Base-by-base conservation (phyloP, 2,113 vertebrate genomes). In the Mesoclemmys tuberculata region DNA sequence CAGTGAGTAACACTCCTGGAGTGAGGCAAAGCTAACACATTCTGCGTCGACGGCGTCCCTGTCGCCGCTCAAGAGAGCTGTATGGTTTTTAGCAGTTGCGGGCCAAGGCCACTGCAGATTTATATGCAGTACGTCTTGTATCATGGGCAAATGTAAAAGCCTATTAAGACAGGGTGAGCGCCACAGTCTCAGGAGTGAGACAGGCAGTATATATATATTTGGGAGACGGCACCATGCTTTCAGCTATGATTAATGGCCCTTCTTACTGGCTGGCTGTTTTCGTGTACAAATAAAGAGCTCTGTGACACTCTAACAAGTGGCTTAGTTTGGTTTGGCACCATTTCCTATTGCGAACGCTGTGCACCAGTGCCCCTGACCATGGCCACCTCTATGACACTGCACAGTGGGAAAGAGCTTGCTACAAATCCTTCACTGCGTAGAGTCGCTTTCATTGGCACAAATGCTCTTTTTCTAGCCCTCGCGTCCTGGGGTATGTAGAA, bases 241-340 rank as follows among this genome's bases (percentile, higher is more conserved):
- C 78, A 91, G 44, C 52, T 55, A 56, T 56, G 48, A 55, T 56
- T 55, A 80, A 80, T 14, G 35, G 71, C 29, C 58, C 18, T 85
- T 90, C 61, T 80, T 29, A 22, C 27, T 21, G 58, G 78, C n/a
- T 41, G 35, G 7, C 41, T 68, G 49, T 71, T 80, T 58, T 44
- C 49, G 52, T 14, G 5, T 12, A 21, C 8, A 82, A 81, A 80
- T 49, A 18, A 44, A 80, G 89, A 26, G 10, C 41, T 56, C 71
- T 27, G 14, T 81, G 77, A 41, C 51, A 74, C 27, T 56, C n/a
- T 38, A 81, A 71, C 29, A 78, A 85, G 24, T 29, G 44, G 68
- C 64, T 85, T 86, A 31, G 75, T 90, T 90, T 79, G 41, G 64
- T 85, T 56, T 90, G 41, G 46, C 26, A 18, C 61, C 51, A 41